These are phyloP conservation scores for Lordiphosa clarofinis DNA, from an alignment of 1,140 invertebrate genomes.

Conservation along the genomic window DNA sequence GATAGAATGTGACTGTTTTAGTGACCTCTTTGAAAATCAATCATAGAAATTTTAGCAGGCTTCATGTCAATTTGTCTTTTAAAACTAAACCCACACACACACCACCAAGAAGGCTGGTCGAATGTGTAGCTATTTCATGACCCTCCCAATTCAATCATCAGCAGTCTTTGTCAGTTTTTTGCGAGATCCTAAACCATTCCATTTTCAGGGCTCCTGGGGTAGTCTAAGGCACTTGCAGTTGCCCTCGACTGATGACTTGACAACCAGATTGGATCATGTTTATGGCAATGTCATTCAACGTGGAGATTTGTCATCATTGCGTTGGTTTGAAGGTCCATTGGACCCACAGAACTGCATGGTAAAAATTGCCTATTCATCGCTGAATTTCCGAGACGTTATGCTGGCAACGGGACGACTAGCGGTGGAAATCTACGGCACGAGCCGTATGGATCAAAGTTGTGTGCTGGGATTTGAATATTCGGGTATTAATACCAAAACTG, in stretches of 20 bases:
- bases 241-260: slow-evolving; percentile 73
- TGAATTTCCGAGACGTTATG: slow-evolving; percentile 91
- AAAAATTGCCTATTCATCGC: slow-evolving; percentile 84
- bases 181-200: neutral
- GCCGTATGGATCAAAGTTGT: slow-evolving; percentile 83
- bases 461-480: slow-evolving; percentile 88
- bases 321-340: slow-evolving; percentile 87
- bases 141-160: no score
- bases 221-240: slow-evolving; percentile 87
- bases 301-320: slow-evolving; percentile 91
- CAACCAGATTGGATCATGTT: slow-evolving; percentile 82
- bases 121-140: no score
- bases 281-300: slow-evolving; percentile 88
- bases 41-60: no score
- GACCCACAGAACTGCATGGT: slow-evolving; percentile 73
- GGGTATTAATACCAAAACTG: slow-evolving; percentile 82
- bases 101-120: no score
- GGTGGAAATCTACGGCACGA: slow-evolving; percentile 82
- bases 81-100: no score
- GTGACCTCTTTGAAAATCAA: no score
- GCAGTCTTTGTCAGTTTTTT: no score
- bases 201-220: slow-evolving; percentile 86
- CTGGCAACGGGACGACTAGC: slow-evolving; percentile 87
- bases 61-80: no score
- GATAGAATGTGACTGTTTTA: no score